These are phyloP conservation scores for Ophioninae sp. DNA, from an alignment of 2,888 invertebrate species.

Conservation along the genomic window DNA sequence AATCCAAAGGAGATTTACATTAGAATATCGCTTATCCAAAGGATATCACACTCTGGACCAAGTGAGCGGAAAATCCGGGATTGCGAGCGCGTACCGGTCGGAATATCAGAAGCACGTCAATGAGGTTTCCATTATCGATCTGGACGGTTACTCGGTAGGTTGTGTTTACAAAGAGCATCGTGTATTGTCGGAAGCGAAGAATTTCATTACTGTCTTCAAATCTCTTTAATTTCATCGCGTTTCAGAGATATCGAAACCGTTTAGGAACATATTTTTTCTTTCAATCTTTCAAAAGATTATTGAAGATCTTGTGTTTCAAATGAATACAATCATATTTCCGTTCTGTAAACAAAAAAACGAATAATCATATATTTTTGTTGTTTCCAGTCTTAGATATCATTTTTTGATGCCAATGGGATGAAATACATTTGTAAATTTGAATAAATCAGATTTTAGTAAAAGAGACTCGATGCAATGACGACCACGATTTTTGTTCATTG, in stretches of 20 bases:
- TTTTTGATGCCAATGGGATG: background rate
- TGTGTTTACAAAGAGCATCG: background rate
- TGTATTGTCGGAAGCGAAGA: slow-evolving; percentile 25
- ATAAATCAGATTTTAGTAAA: background rate
- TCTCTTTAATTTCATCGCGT: background rate
- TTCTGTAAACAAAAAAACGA: background rate
- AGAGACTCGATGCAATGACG: background rate
- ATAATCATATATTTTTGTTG: background rate
- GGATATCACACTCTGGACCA: slow-evolving; percentile 11
- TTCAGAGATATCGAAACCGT: no score
- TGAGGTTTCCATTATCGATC: slow-evolving; percentile 28
- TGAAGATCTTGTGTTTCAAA: no score
- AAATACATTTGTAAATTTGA: background rate
- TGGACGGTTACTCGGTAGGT: background rate
- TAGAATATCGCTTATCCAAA: slow-evolving; percentile 1
- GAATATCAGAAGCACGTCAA: background rate
- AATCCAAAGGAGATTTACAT: slow-evolving; percentile 38
- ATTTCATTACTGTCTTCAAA: background rate
- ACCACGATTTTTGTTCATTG: background rate
- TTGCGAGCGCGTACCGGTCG: background rate
- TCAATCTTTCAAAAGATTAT: no score
- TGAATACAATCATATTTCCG: background rate
- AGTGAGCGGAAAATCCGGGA: background rate
- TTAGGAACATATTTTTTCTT: no score
- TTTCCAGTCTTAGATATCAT: background rate